These are phyloP conservation scores for Cheilosia impressa DNA, from an alignment of 2,888 invertebrate species.

Conservation along the genomic window DNA sequence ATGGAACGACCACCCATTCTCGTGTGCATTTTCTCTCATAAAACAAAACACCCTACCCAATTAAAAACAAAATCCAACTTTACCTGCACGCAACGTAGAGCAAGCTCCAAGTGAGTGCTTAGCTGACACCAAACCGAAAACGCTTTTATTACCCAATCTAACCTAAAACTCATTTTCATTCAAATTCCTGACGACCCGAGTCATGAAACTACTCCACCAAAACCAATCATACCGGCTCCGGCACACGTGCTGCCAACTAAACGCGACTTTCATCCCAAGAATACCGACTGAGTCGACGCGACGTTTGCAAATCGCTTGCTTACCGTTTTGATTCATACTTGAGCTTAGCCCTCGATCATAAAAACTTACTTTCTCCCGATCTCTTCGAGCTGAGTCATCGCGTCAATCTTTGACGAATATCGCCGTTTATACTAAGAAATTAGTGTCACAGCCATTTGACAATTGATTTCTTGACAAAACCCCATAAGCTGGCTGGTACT, in stretches of 20 bases:
- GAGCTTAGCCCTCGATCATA: conserved; percentile 22
- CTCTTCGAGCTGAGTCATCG: conserved; percentile 3
- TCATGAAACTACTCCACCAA: conserved; percentile 47
- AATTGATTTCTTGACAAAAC: conserved; percentile 33
- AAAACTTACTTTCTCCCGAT: conserved; percentile 41
- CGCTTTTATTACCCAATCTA: conserved; percentile 54
- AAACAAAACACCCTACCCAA: neutral
- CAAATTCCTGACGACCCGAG: conserved; percentile 49
- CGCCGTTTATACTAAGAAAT: neutral
- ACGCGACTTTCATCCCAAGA: conserved; percentile 46
- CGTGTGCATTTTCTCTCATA: neutral
- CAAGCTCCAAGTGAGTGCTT: neutral
- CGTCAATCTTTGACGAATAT: neutral
- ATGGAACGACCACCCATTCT: no score
- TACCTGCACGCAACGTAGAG: neutral
- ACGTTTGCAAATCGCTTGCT: conserved; percentile 45
- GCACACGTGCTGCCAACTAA: conserved; percentile 6
- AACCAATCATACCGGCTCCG: conserved; percentile 27
- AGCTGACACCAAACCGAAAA: neutral
- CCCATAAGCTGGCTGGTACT: neutral
- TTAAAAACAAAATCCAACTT: neutral
- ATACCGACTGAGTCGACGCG: conserved; percentile 2
- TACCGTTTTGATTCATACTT: conserved; percentile 7
- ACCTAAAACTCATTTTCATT: conserved; percentile 65
- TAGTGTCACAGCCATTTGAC: conserved; percentile 39